Evolutionary conservation across 2,113 vertebrate genomes (phyloP).

Genomic region (Hassar affinis): DNA sequence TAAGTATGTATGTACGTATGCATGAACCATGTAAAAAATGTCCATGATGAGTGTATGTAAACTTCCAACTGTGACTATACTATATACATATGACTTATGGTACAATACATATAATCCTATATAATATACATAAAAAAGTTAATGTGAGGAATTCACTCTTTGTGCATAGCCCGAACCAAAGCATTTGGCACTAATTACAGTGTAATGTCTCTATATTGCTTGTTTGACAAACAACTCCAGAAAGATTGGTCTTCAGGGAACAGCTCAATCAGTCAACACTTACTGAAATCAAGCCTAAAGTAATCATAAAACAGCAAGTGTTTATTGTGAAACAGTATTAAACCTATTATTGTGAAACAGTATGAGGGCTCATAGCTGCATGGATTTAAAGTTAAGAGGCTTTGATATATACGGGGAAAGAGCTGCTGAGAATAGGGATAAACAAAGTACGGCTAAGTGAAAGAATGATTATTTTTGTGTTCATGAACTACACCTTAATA

Average conservation of each 20-base stretch:
- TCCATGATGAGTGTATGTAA: no score
- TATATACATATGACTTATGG: not conserved
- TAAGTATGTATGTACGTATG: no score
- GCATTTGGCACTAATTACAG: not conserved
- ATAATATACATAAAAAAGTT: not conserved
- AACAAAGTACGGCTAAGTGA: conserved; percentile 7
- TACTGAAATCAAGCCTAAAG: conserved; percentile 29
- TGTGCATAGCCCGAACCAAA: not conserved
- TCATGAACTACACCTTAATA: not conserved
- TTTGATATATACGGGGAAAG: conserved; percentile 19
- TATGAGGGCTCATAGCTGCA: conserved; percentile 7
- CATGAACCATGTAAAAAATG: no score
- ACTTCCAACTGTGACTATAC: no score
- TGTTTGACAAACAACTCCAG: conserved; percentile 7
- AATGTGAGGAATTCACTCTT: not conserved
- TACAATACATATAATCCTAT: not conserved
- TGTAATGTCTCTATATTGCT: not conserved
- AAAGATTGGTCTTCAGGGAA: conserved; percentile 3
- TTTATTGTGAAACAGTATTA: conserved; percentile 16
- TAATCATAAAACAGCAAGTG: conserved; percentile 24
- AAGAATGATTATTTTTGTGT: not conserved
- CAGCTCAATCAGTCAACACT: conserved; percentile 7
- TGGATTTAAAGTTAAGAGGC: conserved; percentile 32
- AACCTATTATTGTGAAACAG: conserved; percentile 5
- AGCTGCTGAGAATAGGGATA: not conserved